Conservation (phyloP, 2,113 vertebrate genomes). For the Megaleporinus macrocephalus region DNA sequence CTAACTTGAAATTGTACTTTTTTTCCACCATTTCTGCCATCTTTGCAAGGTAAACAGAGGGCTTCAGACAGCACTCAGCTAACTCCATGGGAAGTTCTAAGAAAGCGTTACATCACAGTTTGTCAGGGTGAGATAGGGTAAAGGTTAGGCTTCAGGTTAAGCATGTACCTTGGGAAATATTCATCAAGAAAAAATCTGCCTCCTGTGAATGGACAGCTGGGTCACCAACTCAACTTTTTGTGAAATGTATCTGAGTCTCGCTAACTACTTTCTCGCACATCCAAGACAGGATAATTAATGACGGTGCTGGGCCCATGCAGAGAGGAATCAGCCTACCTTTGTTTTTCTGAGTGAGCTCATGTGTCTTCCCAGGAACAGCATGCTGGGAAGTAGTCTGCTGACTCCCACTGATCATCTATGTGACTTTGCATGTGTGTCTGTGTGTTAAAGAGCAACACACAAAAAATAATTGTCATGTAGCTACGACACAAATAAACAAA, state of each 20-base stretch:
- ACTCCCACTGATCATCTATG: background rate
- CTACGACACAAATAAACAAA: no score
- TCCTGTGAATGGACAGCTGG: background rate
- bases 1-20: no score
- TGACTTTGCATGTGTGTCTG: background rate
- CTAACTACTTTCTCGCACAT: conserved; percentile 8
- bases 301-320: background rate
- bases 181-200: conserved; percentile 8
- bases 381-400: conserved; percentile 25
- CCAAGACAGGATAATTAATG: conserved; percentile 52
- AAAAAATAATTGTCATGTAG: background rate
- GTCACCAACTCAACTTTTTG: background rate
- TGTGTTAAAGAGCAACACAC: background rate
- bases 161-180: conserved; percentile 21
- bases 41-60: background rate
- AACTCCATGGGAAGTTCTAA: background rate
- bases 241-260: background rate
- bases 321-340: conserved; percentile 11
- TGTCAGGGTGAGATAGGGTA: background rate
- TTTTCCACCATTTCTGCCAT: background rate
- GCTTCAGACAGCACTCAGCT: background rate
- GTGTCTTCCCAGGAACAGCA: background rate
- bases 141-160: background rate
- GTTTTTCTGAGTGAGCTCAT: conserved; percentile 35
- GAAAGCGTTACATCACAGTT: background rate